Conservation (phyloP, 2,797 vertebrate species). For the Picus viridis region DNA sequence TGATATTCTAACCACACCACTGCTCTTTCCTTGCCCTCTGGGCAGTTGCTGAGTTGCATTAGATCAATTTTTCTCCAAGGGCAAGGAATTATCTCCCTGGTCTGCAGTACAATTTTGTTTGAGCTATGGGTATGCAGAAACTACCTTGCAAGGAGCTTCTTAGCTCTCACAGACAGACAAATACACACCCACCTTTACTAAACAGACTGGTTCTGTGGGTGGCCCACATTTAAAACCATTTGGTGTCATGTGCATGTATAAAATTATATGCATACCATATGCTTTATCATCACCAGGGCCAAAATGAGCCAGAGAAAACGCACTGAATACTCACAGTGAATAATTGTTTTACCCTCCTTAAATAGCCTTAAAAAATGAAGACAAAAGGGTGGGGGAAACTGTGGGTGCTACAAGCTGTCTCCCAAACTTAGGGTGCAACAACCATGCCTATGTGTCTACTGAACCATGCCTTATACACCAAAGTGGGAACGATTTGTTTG, state of each 20-base stretch:
- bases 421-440: not conserved
- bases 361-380: not conserved
- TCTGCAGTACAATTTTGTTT: not conserved
- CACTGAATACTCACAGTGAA: not conserved
- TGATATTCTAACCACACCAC: not conserved
- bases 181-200: not conserved
- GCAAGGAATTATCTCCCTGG: not conserved
- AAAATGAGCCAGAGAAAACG: not conserved
- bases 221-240: not conserved
- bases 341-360: too few relatives aligned
- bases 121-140: not conserved
- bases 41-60: not conserved
- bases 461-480: not conserved
- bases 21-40: not conserved
- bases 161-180: slow-evolving; percentile 21
- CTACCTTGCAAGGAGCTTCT: not conserved
- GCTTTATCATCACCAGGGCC: not conserved
- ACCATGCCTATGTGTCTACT: not conserved
- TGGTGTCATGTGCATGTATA: not conserved
- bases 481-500: not conserved
- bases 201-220: slow-evolving; percentile 38
- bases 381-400: not conserved
- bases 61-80: not conserved
- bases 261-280: not conserved
- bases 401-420: not conserved